Conservation (phyloP, 2,797 vertebrate genomes). For the Ceryle rudis region DNA sequence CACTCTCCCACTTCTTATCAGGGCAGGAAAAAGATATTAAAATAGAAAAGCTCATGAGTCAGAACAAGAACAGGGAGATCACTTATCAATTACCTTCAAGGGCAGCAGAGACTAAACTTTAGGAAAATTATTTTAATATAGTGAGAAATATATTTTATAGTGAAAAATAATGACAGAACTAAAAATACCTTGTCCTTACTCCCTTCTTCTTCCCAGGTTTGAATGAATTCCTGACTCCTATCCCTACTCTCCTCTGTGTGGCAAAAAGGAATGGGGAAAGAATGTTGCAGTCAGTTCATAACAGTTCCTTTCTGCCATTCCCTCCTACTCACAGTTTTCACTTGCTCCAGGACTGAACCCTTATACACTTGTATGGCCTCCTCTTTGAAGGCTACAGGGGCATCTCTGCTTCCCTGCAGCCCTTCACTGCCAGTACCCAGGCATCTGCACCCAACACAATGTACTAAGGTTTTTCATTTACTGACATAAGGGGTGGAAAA, state of each 20-base stretch:
- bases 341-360: neutral
- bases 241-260: rapidly evolving
- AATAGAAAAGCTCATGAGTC: neutral
- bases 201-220: neutral
- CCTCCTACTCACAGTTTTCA: neutral
- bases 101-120: neutral
- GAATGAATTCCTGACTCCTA: neutral
- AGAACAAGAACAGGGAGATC: neutral
- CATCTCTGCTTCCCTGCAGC: neutral
- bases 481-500: rapidly evolving
- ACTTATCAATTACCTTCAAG: neutral
- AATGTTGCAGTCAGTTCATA: neutral
- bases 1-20: neutral
- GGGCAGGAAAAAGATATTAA: neutral
- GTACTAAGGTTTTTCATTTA: neutral
- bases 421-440: neutral
- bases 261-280: rapidly evolving
- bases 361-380: rapidly evolving
- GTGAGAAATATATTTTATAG: too few relatives aligned
- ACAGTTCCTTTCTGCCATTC: rapidly evolving
- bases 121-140: too few relatives aligned
- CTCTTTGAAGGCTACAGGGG: neutral
- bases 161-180: neutral
- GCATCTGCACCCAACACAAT: neutral
- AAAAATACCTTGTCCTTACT: neutral